phyloP scores from a whole-genome alignment of 2,113 vertebrate species.

The Sprattus sprattus region DNA sequence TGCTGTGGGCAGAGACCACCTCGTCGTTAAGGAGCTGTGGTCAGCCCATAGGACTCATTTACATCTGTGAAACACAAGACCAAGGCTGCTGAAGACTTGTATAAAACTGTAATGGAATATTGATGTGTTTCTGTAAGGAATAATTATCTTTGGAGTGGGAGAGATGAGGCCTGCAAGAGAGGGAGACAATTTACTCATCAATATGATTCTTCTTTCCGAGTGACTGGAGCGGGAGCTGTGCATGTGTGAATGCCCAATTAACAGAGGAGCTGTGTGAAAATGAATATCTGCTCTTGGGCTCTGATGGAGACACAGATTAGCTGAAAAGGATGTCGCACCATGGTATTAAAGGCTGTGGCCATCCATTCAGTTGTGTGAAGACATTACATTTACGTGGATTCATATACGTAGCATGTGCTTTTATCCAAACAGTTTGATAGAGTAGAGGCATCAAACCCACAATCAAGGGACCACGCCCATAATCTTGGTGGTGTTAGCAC shows the following conservation, averaged over 20 bases:
- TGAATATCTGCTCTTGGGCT: neutral
- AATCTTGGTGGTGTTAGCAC: neutral
- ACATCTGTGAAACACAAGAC: neutral
- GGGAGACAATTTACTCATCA: conserved; percentile 12
- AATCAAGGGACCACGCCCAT: neutral
- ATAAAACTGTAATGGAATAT: conserved; percentile 1
- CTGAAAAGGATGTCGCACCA: neutral
- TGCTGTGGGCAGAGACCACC: neutral
- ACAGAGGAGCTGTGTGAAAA: neutral
- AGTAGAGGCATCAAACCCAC: neutral
- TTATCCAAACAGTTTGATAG: neutral
- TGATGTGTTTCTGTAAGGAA: neutral
- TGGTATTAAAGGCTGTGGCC: neutral
- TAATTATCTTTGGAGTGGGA: neutral
- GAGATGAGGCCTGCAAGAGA: neutral
- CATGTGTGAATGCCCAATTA: conserved; percentile 13
- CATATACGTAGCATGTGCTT: neutral
- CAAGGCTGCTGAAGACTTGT: neutral
- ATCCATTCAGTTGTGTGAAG: neutral
- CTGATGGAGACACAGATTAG: neutral
- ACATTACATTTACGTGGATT: neutral
- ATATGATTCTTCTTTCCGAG: neutral
- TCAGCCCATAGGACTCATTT: neutral
- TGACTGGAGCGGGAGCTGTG: neutral
- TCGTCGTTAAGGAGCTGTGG: neutral